Conservation (phyloP, 2,113 vertebrate species). For the Corythaeola cristata region DNA sequence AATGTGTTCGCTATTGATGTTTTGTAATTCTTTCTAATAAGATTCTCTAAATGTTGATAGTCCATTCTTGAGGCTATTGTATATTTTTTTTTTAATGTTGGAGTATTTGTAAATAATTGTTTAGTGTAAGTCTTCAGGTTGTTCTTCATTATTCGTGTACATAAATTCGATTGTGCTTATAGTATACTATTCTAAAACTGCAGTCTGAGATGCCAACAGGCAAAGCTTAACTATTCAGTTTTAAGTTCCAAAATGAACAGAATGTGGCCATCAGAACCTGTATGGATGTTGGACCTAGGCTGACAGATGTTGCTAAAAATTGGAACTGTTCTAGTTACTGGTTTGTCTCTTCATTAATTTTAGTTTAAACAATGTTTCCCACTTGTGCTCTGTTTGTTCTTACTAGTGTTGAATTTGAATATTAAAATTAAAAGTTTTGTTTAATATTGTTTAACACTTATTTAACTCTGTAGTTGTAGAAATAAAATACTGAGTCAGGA, state of each 20-base stretch:
- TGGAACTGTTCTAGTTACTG: conserved; percentile 33
- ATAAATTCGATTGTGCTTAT: conserved; percentile 69
- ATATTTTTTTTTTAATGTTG: conserved; percentile 17
- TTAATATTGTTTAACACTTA: conserved; percentile 59
- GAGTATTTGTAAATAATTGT: conserved; percentile 74
- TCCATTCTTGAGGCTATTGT: conserved; percentile 55
- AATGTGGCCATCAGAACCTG: conserved; percentile 21
- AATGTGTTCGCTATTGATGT: conserved; percentile 64
- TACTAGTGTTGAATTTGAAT: conserved; percentile 72
- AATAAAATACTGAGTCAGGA: not conserved
- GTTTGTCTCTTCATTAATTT: conserved; percentile 56
- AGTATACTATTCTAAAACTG: conserved; percentile 63
- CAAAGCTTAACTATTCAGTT: conserved; percentile 50
- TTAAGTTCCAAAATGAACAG: conserved; percentile 51
- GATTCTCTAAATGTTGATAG: conserved; percentile 54
- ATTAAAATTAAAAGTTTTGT: conserved; percentile 79
- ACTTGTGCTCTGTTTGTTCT: conserved; percentile 73
- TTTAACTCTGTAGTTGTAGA: not conserved
- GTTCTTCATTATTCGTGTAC: conserved; percentile 65
- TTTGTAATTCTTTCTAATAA: conserved; percentile 73
- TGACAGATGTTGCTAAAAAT: conserved; percentile 50
- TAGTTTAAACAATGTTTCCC: conserved; percentile 63
- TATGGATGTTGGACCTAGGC: conserved; percentile 48
- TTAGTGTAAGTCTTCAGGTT: conserved; percentile 69
- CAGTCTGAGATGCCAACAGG: conserved; percentile 63